Conservation (phyloP, 2,888 invertebrate genomes). For the Ophion ventricosus region DNA sequence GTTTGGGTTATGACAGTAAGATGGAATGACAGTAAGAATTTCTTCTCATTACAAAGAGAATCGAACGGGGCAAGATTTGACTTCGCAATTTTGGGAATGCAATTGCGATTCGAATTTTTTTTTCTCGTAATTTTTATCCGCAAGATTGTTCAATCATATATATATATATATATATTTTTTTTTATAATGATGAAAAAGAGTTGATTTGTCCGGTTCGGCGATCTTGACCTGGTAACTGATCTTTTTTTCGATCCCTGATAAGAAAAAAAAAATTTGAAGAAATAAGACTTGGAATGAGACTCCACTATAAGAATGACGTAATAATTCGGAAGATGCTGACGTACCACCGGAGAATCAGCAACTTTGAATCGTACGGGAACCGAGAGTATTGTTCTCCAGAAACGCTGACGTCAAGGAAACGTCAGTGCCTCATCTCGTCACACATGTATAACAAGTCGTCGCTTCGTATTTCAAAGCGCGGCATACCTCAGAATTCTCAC, state of each 20-base stretch:
- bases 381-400: conserved; percentile 55
- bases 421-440: conserved; percentile 1
- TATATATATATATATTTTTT: too few species aligned
- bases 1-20: too few species aligned
- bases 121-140: too few species aligned
- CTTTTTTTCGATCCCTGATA: neutral
- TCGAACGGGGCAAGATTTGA: too few species aligned
- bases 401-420: conserved; percentile 33
- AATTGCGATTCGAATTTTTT: too few species aligned
- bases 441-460: conserved; percentile 40
- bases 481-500: neutral
- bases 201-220: neutral
- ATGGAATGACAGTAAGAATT: too few species aligned
- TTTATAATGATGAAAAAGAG: neutral
- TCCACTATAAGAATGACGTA: conserved; percentile 60
- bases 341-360: conserved; percentile 10
- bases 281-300: neutral
- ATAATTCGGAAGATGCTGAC: conserved; percentile 58
- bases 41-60: too few species aligned
- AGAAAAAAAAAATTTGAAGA: neutral
- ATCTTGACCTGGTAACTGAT: neutral
- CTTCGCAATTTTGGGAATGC: too few species aligned
- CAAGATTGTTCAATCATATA: too few species aligned
- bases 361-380: conserved; percentile 52
- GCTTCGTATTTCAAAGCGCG: conserved; percentile 73